Conservation (phyloP, 2,888 invertebrate species). For the Flexamia atlantica region DNA sequence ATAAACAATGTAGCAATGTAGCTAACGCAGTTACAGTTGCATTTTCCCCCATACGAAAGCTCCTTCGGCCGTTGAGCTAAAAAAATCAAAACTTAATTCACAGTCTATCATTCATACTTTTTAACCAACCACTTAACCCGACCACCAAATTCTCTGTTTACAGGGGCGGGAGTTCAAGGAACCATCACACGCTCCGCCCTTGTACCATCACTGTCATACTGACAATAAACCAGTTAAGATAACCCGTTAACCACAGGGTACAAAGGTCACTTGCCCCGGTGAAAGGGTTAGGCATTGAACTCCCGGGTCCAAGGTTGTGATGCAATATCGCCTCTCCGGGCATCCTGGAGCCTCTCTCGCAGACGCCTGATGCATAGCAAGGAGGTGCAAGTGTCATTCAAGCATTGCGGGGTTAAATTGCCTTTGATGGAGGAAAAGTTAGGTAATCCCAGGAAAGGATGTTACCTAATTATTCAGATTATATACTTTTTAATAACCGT, state of each 20-base stretch:
- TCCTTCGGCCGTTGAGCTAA: too few relatives aligned
- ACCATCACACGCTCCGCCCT: background rate
- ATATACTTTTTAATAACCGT: too few relatives aligned
- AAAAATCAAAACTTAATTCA: too few relatives aligned
- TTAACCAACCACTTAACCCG: background rate
- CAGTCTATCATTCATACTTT: too few relatives aligned
- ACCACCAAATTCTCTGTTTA: background rate
- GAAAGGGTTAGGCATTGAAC: slow-evolving; percentile 54
- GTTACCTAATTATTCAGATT: too few relatives aligned
- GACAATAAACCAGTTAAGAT: slow-evolving; percentile 10
- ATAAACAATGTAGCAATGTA: too few relatives aligned
- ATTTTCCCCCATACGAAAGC: too few relatives aligned
- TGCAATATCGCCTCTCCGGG: slow-evolving; percentile 15
- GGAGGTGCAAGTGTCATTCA: background rate
- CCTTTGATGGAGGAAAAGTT: too few relatives aligned
- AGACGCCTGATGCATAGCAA: background rate
- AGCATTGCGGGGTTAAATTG: too few relatives aligned
- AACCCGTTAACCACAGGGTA: slow-evolving; percentile 44
- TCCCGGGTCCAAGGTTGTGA: slow-evolving; percentile 32
- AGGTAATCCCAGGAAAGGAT: too few relatives aligned
- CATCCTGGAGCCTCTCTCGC: background rate
- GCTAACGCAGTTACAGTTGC: too few relatives aligned
- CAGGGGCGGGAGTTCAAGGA: background rate
- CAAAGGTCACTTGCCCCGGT: slow-evolving; percentile 44
- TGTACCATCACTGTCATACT: slow-evolving; percentile 15